These are phyloP conservation scores for Limnephilus marmoratus DNA, from an alignment of 2,888 invertebrate genomes.

Conservation along the genomic window DNA sequence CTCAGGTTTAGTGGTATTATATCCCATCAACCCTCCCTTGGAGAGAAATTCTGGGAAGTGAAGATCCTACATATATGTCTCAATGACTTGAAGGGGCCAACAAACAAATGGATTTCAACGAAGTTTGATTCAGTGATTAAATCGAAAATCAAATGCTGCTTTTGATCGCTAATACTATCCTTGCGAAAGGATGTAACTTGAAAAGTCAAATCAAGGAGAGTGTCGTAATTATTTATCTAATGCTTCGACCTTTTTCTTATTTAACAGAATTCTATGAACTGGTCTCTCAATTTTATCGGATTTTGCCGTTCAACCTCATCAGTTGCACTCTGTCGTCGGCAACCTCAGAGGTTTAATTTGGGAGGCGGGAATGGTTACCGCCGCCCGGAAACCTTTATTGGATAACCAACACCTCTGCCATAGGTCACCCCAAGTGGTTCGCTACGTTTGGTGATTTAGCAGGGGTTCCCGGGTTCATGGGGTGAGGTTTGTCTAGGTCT, in stretches of 20 bases:
- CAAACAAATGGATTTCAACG: not conserved
- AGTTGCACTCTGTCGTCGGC: not conserved
- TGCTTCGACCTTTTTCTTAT: no score
- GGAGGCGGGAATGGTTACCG: no score
- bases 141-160: not conserved
- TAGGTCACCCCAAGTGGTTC: no score
- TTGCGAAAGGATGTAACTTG: not conserved
- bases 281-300: no score
- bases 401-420: no score
- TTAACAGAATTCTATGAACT: no score
- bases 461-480: no score
- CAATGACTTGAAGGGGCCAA: not conserved
- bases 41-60: not conserved
- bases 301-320: no score
- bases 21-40: not conserved
- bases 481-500: no score
- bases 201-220: not conserved
- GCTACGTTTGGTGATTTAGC: no score
- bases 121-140: not conserved
- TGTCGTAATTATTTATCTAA: not conserved
- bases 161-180: not conserved
- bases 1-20: not conserved
- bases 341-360: no score
- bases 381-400: no score
- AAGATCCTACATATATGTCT: not conserved